These are phyloP conservation scores for Xiphydria camelus DNA, from an alignment of 2,888 invertebrate species.

Conservation along the genomic window DNA sequence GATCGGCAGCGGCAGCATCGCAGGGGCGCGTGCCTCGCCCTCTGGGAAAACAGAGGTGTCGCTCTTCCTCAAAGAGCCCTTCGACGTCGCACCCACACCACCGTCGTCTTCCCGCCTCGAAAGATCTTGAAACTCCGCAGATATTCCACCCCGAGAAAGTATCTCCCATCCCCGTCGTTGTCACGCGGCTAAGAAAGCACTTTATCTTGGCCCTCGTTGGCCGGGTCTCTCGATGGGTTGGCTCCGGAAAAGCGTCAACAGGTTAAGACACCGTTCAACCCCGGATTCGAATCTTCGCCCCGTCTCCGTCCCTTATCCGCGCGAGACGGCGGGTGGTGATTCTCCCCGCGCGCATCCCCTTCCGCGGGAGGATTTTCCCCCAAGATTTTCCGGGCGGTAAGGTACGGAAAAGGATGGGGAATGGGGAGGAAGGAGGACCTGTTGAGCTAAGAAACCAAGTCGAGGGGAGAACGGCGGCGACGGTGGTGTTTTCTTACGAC, in stretches of 20 bases:
- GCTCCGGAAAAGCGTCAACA: constrained; percentile 44
- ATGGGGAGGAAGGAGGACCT: constrained; percentile 40
- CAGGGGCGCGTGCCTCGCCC: no score
- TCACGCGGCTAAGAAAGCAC: constrained; percentile 44
- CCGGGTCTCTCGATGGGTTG: constrained; percentile 16
- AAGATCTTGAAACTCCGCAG: constrained; percentile 21
- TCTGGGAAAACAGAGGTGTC: constrained; percentile 46
- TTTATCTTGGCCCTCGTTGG: constrained; percentile 38
- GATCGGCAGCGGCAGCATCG: not conserved
- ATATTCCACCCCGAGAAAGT: constrained; percentile 2
- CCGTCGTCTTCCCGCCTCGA: constrained; percentile 30
- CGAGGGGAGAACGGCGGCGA: constrained; percentile 13
- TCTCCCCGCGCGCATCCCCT: constrained; percentile 13
- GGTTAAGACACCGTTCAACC: constrained; percentile 43
- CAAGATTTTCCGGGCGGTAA: constrained; percentile 32
- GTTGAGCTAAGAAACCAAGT: constrained; percentile 41
- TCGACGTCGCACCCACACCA: constrained; percentile 12
- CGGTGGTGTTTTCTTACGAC: constrained; percentile 27
- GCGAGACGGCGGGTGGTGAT: no score
- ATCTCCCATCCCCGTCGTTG: constrained; percentile 5
- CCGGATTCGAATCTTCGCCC: not conserved
- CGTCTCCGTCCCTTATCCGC: constrained; percentile 29
- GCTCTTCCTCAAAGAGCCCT: constrained; percentile 45
- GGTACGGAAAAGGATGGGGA: constrained; percentile 25
- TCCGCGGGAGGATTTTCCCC: constrained; percentile 16